Base-by-base conservation (phyloP, 2,113 vertebrate species). In the Gavia stellata region DNA sequence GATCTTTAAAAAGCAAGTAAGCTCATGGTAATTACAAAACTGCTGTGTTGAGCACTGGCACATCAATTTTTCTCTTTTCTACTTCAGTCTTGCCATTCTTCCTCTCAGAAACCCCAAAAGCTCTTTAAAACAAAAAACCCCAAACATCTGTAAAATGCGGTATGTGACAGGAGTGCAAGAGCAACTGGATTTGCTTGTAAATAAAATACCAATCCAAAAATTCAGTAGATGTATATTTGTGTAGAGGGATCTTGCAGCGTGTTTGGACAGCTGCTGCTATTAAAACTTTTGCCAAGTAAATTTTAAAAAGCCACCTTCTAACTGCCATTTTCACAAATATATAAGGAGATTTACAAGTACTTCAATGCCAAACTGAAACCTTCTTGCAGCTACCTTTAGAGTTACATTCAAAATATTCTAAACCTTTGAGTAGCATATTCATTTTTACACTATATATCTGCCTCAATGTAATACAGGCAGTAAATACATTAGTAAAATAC, bases 241-340 rank as follows among this genome's bases (percentile, higher is more conserved):
- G 59, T 85, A 94, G 80, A 86, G 85, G 56, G 49, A 36, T 91
- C 96, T 84, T 66, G 52, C 62, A 74, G 90, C 40, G n/a, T 97
- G 94, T 97, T 98, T 98, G 91, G 63, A 97, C 97, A 98, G 97
- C 89, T 98, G 95, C 66, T 93, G 86, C 85, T 90, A 66, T 94
- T 86, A 84, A 95, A 86, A 59, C 50, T 93, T 90, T 91, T 96
- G 83, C 96, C 92, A 97, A 95, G 67, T 59, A 70, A 63, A 71
- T 90, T 92, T 65, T 7, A 86, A 79, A 95, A 93, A 73, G 2
- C 33, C 8, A 8, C 59, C 56, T 93, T 77, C 73, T 86, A 87
- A 90, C 55, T 49, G 33, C 58, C 44, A 50, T 92, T 92, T 96
- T 78, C 91, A 72, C 81, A 94, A 94, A 66, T 68, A 81, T 74